Percentiles rank a stretch among this genome's conserved stretches.
phyloP scores from a whole-genome alignment of 2,888 invertebrate species.

The Girardia tigrina region DNA sequence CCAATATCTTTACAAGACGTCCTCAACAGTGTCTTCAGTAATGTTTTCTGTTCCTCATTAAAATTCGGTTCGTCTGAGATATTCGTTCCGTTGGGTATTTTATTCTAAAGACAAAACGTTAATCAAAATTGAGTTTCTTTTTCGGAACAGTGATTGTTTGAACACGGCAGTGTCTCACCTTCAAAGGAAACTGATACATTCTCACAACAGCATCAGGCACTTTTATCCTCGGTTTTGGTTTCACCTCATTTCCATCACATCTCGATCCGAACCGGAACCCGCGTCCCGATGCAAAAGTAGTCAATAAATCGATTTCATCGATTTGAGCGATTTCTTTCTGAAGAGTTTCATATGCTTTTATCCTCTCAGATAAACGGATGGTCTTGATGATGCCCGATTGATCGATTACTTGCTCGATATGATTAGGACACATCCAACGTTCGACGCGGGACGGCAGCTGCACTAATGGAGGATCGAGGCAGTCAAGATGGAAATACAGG shows the following conservation, averaged over 20 bases:
- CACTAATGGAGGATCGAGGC: conserved; percentile 77
- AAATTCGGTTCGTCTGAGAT: not conserved
- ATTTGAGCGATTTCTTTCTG: not conserved
- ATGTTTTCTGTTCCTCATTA: not conserved
- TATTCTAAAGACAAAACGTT: too few relatives aligned
- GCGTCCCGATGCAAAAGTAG: not conserved
- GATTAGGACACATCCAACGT: conserved; percentile 94
- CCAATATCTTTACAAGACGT: conserved; percentile 10
- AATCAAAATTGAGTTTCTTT: not conserved
- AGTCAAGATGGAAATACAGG: conserved; percentile 76
- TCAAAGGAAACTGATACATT: not conserved
- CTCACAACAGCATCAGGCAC: not conserved
- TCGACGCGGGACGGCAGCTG: conserved; percentile 62
- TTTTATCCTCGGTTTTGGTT: not conserved
- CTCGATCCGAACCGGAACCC: not conserved
- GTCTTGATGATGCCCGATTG: not conserved
- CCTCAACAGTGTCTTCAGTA: not conserved
- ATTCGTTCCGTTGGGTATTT: not conserved
- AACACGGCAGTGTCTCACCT: too few relatives aligned
- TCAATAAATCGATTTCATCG: not conserved
- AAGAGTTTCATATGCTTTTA: not conserved
- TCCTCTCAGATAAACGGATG: conserved; percentile 26
- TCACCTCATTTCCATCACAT: not conserved
- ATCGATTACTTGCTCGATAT: conserved; percentile 69
- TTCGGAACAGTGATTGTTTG: too few relatives aligned